Evolutionary conservation across 1,140 invertebrate species (phyloP).

Genomic region (Prorops nasuta): DNA sequence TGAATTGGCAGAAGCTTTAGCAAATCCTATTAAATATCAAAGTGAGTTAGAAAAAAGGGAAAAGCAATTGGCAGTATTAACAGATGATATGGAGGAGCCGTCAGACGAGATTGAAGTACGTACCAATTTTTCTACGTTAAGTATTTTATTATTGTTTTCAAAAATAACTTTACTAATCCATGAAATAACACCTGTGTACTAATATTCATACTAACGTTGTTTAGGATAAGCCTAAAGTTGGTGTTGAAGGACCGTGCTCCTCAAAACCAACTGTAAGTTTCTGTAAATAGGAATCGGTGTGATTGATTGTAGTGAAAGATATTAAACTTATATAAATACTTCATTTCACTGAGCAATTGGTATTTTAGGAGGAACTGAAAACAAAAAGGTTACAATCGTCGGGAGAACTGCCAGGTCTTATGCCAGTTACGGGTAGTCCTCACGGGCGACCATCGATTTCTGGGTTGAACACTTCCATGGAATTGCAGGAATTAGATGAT

Average conservation of each 20-base stretch:
- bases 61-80: conserved; percentile 86
- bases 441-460: conserved; percentile 45
- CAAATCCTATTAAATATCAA: conserved; percentile 97
- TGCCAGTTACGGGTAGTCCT: conserved; percentile 32
- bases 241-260: conserved; percentile 44
- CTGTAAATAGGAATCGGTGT: not conserved
- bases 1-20: conserved; percentile 93
- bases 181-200: conserved; percentile 3
- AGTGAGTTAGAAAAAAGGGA: conserved; percentile 89
- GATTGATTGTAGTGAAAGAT: not conserved
- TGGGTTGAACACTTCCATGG: conserved; percentile 35
- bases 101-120: conserved; percentile 51
- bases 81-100: conserved; percentile 72
- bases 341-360: not conserved
- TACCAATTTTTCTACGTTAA: not conserved
- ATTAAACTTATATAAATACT: not conserved
- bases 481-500: conserved; percentile 46
- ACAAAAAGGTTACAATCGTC: conserved; percentile 46
- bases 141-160: conserved; percentile 1
- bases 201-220: conserved; percentile 28
- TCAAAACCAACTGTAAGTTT: conserved; percentile 50
- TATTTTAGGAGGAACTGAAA: conserved; percentile 41
- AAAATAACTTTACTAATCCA: not conserved
- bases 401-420: conserved; percentile 34
- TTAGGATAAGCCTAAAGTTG: conserved; percentile 47